A percentile compares a stretch with the other conserved stretches of the same genome.
phyloP scores from a whole-genome alignment of 1,140 invertebrate species.

The Ctenoplectra terminalis region DNA sequence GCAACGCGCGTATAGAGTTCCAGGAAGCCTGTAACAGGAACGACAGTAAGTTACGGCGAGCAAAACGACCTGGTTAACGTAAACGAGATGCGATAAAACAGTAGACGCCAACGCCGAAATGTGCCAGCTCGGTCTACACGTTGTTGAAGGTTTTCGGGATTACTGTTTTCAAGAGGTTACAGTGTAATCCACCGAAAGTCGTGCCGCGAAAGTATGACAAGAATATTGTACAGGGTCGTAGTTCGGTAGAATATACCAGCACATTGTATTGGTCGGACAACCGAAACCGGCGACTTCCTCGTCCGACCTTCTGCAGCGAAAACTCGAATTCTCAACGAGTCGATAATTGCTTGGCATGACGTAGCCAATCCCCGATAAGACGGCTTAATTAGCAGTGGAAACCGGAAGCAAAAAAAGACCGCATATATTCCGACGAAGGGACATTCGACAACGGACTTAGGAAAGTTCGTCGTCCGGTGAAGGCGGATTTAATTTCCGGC shows the following conservation, averaged over 20 bases:
- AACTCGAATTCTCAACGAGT: neutral
- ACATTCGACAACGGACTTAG: constrained; percentile 9
- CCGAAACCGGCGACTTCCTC: too few relatives aligned
- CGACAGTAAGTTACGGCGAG: constrained; percentile 8
- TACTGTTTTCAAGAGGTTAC: constrained; percentile 5
- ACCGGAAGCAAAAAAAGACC: neutral
- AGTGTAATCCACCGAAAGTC: neutral
- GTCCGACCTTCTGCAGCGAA: too few relatives aligned
- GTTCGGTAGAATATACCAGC: constrained; percentile 4
- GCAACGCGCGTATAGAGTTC: neutral
- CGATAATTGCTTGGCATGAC: neutral
- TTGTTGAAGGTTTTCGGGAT: constrained; percentile 15
- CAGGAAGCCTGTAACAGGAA: constrained; percentile 12
- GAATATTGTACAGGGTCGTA: neutral
- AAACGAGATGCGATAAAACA: constrained; percentile 40
- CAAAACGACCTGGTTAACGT: constrained; percentile 48
- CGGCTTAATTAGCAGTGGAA: constrained; percentile 16
- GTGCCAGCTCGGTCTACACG: constrained; percentile 3
- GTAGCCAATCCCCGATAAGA: neutral
- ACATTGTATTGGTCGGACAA: too few relatives aligned
- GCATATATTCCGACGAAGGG: neutral
- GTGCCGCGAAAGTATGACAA: neutral
- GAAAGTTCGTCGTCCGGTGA: constrained; percentile 52
- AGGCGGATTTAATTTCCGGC: constrained; percentile 55
- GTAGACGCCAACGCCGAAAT: neutral